These are phyloP conservation scores for Babylonia areolata DNA, from an alignment of 1,140 invertebrate genomes.

Conservation along the genomic window DNA sequence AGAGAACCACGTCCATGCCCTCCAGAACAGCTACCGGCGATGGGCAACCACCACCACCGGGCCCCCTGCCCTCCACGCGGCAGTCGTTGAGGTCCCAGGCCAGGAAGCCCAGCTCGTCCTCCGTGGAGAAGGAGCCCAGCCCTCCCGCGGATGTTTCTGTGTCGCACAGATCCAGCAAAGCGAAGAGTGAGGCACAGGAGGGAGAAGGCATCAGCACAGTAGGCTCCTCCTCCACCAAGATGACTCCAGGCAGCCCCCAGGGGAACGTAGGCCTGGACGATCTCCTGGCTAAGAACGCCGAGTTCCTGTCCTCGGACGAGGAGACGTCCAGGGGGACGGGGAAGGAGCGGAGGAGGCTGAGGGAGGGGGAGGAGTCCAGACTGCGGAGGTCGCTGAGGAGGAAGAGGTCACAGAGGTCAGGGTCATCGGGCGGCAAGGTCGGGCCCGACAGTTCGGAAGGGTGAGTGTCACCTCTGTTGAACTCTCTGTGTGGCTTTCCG, in stretches of 20 bases:
- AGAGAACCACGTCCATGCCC: slow-evolving; percentile 10
- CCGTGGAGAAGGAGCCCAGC: not conserved
- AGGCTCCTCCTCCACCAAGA: not conserved
- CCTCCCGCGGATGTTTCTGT: not conserved
- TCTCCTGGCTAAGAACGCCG: slow-evolving; percentile 29
- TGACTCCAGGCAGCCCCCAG: not conserved
- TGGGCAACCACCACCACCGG: not conserved
- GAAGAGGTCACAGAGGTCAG: not conserved
- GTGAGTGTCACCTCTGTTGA: not conserved
- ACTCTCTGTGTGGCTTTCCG: not conserved
- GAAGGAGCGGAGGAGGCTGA: slow-evolving; percentile 20
- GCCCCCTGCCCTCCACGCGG: not conserved
- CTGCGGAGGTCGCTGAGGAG: not conserved
- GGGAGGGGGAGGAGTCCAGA: not conserved
- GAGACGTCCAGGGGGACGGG: not conserved
- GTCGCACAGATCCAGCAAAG: not conserved
- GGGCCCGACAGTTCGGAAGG: not conserved
- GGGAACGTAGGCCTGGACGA: slow-evolving; percentile 15
- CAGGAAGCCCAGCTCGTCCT: not conserved
- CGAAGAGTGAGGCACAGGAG: not conserved
- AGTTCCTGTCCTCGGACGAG: slow-evolving; percentile 28
- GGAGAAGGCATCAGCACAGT: not conserved
- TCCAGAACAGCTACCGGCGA: not conserved
- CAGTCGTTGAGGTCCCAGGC: not conserved
- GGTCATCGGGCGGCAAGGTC: not conserved